Evolutionary conservation across 1,140 invertebrate species (phyloP).

Genomic region (Bombus polaris): DNA sequence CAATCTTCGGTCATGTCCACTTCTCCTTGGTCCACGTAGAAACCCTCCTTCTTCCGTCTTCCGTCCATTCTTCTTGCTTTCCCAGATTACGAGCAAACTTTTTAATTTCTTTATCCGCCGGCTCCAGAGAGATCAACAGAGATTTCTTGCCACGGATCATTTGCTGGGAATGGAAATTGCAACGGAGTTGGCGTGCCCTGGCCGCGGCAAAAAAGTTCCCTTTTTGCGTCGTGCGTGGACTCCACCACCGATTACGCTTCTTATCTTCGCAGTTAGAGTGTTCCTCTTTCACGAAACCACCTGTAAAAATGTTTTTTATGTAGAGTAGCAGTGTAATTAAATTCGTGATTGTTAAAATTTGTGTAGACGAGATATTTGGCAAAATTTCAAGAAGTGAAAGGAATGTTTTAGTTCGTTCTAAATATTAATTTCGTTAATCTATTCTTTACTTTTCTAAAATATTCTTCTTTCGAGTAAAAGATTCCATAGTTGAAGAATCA

Average conservation of each 20-base stretch:
- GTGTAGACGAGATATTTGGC: no score
- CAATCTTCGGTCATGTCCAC: constrained; percentile 23
- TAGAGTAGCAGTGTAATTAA: no score
- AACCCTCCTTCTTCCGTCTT: neutral
- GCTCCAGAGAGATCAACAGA: no score
- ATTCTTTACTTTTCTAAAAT: no score
- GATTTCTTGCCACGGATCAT: constrained; percentile 35
- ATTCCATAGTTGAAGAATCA: no score
- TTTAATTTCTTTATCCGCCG: constrained; percentile 39
- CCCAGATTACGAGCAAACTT: constrained; percentile 27
- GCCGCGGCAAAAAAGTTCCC: neutral
- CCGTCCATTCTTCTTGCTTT: constrained; percentile 27
- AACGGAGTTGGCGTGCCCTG: neutral
- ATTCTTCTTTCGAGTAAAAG: no score
- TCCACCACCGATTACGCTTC: neutral
- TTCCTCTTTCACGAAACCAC: no score
- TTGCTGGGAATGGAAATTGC: constrained; percentile 43
- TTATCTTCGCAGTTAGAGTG: neutral
- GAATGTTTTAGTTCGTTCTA: no score
- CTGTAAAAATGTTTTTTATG: no score
- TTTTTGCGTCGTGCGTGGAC: neutral
- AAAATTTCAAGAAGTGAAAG: no score
- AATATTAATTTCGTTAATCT: no score
- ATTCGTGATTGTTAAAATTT: no score
- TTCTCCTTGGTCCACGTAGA: neutral